These are phyloP conservation scores for Cetonia aurata DNA, from an alignment of 2,888 invertebrate species.

Conservation along the genomic window DNA sequence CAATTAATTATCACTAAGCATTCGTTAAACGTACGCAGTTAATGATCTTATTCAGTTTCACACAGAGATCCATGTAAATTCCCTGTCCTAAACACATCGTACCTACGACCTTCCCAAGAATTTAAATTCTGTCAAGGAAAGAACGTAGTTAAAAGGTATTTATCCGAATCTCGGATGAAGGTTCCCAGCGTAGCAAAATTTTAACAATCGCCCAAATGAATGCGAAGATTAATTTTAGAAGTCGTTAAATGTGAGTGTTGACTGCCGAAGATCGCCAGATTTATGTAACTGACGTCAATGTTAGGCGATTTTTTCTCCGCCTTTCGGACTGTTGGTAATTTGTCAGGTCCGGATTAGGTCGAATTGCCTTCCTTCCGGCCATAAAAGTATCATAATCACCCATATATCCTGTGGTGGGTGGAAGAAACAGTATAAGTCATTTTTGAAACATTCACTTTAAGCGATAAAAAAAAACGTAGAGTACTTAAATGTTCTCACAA, in stretches of 20 bases:
- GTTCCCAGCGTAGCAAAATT: constrained; percentile 32
- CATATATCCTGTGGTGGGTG: no score
- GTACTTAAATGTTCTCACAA: no score
- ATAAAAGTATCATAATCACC: constrained; percentile 5
- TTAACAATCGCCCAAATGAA: constrained; percentile 51
- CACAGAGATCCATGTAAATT: no score
- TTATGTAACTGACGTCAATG: constrained; percentile 56
- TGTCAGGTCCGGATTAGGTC: constrained; percentile 55
- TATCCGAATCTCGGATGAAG: background rate
- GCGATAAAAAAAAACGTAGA: no score
- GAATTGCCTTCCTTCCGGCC: constrained; percentile 50
- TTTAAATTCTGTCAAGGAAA: no score
- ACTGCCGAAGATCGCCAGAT: constrained; percentile 53
- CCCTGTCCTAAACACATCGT: no score
- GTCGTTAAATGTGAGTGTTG: constrained; percentile 53
- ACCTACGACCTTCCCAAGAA: no score
- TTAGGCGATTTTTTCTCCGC: constrained; percentile 52
- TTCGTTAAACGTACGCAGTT: no score
- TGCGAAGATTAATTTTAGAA: constrained; percentile 54
- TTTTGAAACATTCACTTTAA: no score
- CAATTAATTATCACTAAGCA: no score
- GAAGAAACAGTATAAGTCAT: no score
- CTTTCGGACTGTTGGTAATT: constrained; percentile 52
- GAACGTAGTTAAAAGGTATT: background rate
- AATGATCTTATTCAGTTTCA: no score